Evolutionary conservation across 2,113 vertebrate species (phyloP).

Genomic region (Phalacrocorax pelagicus): DNA sequence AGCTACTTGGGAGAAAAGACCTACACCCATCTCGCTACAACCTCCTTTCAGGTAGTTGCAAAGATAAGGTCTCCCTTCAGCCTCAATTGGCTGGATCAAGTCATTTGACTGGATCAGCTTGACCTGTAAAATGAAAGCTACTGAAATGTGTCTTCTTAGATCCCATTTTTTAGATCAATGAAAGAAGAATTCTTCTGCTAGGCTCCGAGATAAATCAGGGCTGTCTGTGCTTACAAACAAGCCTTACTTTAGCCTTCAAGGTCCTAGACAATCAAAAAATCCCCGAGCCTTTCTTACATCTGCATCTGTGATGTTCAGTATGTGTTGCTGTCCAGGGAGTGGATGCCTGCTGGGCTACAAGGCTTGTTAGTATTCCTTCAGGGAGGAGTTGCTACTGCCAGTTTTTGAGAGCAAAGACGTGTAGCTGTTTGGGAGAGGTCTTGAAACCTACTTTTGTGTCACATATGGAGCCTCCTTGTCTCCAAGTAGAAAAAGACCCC

Average conservation of each 20-base stretch:
- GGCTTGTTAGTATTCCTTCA: background rate
- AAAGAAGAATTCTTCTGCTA: background rate
- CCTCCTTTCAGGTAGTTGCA: too few relatives aligned
- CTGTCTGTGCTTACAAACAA: background rate
- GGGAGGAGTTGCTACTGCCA: slow-evolving; percentile 14
- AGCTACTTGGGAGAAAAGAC: too few relatives aligned
- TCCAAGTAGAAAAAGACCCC: background rate
- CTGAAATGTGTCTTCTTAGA: background rate
- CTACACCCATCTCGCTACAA: too few relatives aligned
- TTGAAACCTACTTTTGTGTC: background rate
- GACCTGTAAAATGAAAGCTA: background rate
- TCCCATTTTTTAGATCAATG: background rate
- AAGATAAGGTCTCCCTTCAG: too few relatives aligned
- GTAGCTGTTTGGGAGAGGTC: background rate
- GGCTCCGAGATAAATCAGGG: background rate
- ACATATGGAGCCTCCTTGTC: background rate
- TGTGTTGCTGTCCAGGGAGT: background rate
- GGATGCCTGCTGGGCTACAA: background rate
- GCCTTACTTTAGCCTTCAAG: background rate
- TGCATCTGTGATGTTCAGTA: background rate
- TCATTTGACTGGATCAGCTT: background rate
- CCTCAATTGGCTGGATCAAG: too few relatives aligned
- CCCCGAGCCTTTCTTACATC: background rate
- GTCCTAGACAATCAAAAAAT: background rate
- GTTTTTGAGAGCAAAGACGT: background rate